Conservation (phyloP, 2,113 vertebrate genomes). For the Scomber japonicus region DNA sequence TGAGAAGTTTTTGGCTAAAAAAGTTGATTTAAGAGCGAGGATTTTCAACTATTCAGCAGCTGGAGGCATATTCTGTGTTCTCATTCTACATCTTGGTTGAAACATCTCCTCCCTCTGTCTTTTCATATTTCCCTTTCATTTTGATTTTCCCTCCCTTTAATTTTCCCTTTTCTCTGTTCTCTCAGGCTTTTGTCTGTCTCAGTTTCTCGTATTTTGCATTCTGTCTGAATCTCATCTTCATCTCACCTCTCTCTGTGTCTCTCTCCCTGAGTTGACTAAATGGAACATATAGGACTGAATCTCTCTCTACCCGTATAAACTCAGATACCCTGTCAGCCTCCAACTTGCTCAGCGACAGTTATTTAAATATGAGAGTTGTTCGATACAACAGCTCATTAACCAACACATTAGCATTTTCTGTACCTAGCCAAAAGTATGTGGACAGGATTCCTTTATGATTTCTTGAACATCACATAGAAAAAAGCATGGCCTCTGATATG, state of each 20-base stretch:
- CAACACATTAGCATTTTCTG: not conserved
- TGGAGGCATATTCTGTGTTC: slow-evolving; percentile 23
- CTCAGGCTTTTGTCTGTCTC: not conserved
- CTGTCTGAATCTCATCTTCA: slow-evolving; percentile 2
- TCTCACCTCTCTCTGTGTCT: not conserved
- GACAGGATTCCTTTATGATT: too few relatives aligned
- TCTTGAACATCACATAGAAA: too few relatives aligned
- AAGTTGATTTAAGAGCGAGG: not conserved
- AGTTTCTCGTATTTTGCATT: slow-evolving; percentile 26
- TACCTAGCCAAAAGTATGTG: too few relatives aligned
- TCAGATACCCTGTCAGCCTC: slow-evolving; percentile 51
- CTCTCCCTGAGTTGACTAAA: slow-evolving; percentile 61
- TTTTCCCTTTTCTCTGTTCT: not conserved
- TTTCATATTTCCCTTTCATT: slow-evolving; percentile 46
- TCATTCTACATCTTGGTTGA: slow-evolving; percentile 14
- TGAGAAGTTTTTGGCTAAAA: not conserved
- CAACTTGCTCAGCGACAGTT: slow-evolving; percentile 40
- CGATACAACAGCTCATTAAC: slow-evolving; percentile 36
- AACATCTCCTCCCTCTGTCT: not conserved
- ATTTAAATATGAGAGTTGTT: slow-evolving; percentile 65
- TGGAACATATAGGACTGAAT: slow-evolving; percentile 70
- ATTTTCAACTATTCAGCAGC: slow-evolving; percentile 47
- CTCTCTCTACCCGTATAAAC: slow-evolving; percentile 31
- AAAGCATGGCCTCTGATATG: too few relatives aligned
- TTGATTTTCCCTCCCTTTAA: not conserved